Evolutionary conservation across 1,140 invertebrate species (phyloP), one percentile per base, ranked within the genome.

Genomic region (Bombus waltoni): DNA sequence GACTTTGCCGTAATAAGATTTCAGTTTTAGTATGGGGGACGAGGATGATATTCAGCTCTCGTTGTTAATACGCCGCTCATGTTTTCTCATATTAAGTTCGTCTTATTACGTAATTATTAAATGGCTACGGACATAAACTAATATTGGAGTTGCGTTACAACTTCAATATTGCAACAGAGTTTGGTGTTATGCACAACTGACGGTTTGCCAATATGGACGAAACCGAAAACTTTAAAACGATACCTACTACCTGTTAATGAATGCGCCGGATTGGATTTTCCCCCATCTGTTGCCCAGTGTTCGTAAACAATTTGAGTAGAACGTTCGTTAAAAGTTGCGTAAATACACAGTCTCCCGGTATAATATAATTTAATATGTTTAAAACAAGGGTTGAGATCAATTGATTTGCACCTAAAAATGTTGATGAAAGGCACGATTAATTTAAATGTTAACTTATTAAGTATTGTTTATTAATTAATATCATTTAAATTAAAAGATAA

Each of bases 51-150:
- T 40, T 72, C 25, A 32, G 22, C 59, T 15, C 22, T 3, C 25
- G 2, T 42, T 25, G n/a, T 44, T 75, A 59, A 42, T 38, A 35
- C 28, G 11, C 53, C 25, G 8, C 5, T 59, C 47, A 10, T 53
- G 53, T 73, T 70, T 75, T 57, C 71, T 74, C 18, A 6, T 80
- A 73, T 62, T 32, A 42, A 42, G 44, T 44, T 66, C 38, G n/a
- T n/a, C 44, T 81, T 70, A 81, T 81, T 74, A 85, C 42, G 32
- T 74, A 81, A 85, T 85, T 81, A 81, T 85, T 81, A 68, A 81
- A 75, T 70, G 44, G 57, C 44, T 66, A 73, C 42, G 18, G 62
- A 71, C 71, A 18, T 1, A 66, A 81, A 66, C 79, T 85, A 85
- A 81, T 72, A 74, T 81, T n/a, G 59, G 35, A 85, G 70, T 81